phyloP scores from a whole-genome alignment of 2,797 vertebrate genomes.

The Chaetodon trifasciatus region DNA sequence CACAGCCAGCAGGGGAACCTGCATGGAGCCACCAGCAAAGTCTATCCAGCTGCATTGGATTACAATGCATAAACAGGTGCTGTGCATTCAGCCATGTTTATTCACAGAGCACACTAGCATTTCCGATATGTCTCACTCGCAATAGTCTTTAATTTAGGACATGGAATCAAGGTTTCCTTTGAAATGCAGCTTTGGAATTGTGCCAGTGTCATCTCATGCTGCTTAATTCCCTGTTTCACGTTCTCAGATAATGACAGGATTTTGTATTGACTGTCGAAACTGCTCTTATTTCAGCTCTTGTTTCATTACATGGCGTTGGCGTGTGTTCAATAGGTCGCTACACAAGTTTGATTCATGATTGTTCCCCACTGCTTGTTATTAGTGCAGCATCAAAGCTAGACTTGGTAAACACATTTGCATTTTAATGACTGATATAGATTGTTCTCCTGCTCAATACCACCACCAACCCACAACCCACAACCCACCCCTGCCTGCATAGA shows the following conservation, averaged over 20 bases:
- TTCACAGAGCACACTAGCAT: constrained; percentile 42
- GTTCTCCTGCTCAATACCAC: constrained; percentile 68
- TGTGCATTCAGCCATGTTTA: constrained; percentile 56
- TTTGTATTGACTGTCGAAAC: constrained; percentile 71
- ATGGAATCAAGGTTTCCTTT: constrained; percentile 61
- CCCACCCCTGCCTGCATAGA: constrained; percentile 42
- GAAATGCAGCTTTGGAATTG: constrained; percentile 59
- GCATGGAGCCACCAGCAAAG: constrained; percentile 1
- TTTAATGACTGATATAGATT: constrained; percentile 85
- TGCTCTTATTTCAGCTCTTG: constrained; percentile 73
- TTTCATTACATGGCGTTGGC: constrained; percentile 75
- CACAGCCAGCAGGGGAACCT: constrained; percentile 24
- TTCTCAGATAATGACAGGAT: constrained; percentile 71
- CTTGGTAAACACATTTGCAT: constrained; percentile 83
- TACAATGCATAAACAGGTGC: constrained; percentile 60
- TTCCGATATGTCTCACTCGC: constrained; percentile 37
- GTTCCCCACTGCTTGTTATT: constrained; percentile 81
- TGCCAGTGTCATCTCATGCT: constrained; percentile 60
- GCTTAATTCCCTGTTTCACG: constrained; percentile 64
- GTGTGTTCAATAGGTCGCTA: constrained; percentile 72
- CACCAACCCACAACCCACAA: constrained; percentile 61
- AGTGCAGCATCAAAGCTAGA: constrained; percentile 76
- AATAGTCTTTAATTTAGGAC: constrained; percentile 66
- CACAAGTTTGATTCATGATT: constrained; percentile 80
- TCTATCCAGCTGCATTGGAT: constrained; percentile 49